Base-by-base conservation (phyloP, 2,888 invertebrate genomes). In the Sepioteuthis lessoniana region DNA sequence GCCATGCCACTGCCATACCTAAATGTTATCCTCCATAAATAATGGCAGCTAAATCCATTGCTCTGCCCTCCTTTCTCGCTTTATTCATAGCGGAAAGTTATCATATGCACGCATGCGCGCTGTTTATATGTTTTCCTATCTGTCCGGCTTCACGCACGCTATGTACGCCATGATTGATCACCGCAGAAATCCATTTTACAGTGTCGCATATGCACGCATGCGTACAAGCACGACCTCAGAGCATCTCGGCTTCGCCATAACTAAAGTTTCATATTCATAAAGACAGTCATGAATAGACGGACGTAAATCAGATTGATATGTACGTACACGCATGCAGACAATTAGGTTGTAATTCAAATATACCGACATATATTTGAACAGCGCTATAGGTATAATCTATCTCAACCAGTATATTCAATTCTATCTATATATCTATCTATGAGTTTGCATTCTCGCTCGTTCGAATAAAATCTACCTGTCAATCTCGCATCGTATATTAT, bases 1-100 rank as follows among this genome's bases (percentile, higher is more conserved):
- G 76, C 19, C 76, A 35, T 35, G n/a, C 16, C 76, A 76, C 76
- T 76, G 76, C 35, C 76, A 76, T n/a, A n/a, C 76, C 76, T 76
- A 76, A 76, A 76, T 76, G 76, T n/a, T 76, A 76, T 76, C n/a
- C 76, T 76, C 76, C n/a, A 76, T 76, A n/a, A 76, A 76, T 76
- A 76, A 76, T 76, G 76, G 16, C 76, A 3, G n/a, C n/a, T 16
- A n/a, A 76, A 76, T 76, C n/a, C n/a, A 76, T 76, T 4, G 16
- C 76, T n/a, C n/a, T 76, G 76, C n/a, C 10, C 76, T 35, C 35
- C 76, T 76, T 76, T n/a, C 55, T 76, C n/a, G n/a, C 76, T n/a
- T n/a, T 4, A n/a, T 76, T 76, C 35, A 35, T 3, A 16, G 76
- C 76, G 19, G 76, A 35, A 35, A n/a, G n/a, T n/a, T 76, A 16